Percentiles rank a stretch among this genome's conserved stretches.
phyloP scores from a whole-genome alignment of 1,140 invertebrate genomes.

The Camponotus floridanus region DNA sequence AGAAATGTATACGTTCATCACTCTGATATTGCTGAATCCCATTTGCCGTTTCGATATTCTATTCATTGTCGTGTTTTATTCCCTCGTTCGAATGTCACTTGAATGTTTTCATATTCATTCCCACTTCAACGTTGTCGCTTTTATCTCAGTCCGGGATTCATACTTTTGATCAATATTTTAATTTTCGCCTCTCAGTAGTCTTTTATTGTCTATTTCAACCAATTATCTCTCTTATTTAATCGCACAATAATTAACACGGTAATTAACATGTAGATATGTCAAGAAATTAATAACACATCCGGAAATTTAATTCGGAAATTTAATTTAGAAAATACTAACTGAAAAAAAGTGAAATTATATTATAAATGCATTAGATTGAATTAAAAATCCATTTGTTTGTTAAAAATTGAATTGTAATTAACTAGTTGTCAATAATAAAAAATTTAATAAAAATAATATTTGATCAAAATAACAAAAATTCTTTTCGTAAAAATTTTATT shows the following conservation, averaged over 20 bases:
- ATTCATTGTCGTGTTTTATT: conserved; percentile 51
- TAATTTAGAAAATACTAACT: conserved; percentile 4
- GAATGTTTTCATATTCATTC: conserved; percentile 48
- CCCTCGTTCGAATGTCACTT: conserved; percentile 16
- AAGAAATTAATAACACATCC: background rate
- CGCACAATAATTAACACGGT: conserved; percentile 24
- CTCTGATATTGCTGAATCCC: conserved; percentile 49
- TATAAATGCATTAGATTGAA: conserved; percentile 14
- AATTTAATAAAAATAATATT: background rate
- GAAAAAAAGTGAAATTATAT: background rate
- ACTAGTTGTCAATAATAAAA: background rate
- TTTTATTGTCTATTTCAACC: background rate
- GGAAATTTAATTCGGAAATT: background rate
- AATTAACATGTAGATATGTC: background rate
- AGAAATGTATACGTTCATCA: conserved; percentile 35
- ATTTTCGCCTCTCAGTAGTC: background rate
- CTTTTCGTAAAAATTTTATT: background rate
- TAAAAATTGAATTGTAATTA: background rate
- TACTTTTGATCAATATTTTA: conserved; percentile 43
- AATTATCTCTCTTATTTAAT: conserved; percentile 22
- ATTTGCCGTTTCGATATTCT: conserved; percentile 51
- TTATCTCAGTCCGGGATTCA: conserved; percentile 27
- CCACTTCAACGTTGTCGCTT: conserved; percentile 20
- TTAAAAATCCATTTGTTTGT: conserved; percentile 20
- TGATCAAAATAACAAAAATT: background rate